Conservation (phyloP, 2,797 vertebrate genomes). For the Adrianichthys oophorus region DNA sequence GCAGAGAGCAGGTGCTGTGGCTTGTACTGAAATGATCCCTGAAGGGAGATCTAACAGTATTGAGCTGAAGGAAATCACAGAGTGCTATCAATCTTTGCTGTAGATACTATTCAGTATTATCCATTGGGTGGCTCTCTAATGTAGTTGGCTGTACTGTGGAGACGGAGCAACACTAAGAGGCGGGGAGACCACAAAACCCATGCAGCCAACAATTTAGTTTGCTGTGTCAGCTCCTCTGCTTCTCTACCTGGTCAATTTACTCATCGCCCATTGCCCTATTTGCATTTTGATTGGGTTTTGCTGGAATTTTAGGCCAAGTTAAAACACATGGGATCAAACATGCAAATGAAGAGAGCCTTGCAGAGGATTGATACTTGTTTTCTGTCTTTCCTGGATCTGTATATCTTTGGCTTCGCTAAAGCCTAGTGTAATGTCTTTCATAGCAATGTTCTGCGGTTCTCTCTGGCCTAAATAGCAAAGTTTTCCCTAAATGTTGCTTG, state of each 20-base stretch:
- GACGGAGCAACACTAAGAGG: constrained; percentile 21
- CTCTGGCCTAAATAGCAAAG: background rate
- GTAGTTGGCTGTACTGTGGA: constrained; percentile 37
- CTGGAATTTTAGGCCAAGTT: constrained; percentile 24
- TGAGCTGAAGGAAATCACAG: constrained; percentile 37
- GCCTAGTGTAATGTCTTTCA: background rate
- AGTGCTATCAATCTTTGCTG: constrained; percentile 29
- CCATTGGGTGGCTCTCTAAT: constrained; percentile 38
- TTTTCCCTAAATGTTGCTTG: background rate
- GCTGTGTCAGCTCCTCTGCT: constrained; percentile 54
- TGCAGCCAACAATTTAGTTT: constrained; percentile 27
- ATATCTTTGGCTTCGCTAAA: constrained; percentile 25
- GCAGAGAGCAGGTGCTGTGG: constrained; percentile 35
- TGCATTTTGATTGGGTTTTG: constrained; percentile 57
- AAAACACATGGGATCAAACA: constrained; percentile 57
- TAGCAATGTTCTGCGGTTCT: background rate
- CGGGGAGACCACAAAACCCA: constrained; percentile 20
- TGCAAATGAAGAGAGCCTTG: constrained; percentile 22
- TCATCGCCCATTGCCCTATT: constrained; percentile 36
- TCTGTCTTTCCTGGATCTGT: constrained; percentile 12
- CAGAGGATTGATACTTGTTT: constrained; percentile 5
- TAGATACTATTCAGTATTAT: constrained; percentile 32
- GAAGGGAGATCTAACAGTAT: constrained; percentile 35
- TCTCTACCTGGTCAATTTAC: constrained; percentile 36
- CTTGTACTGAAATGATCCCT: constrained; percentile 26